Evolutionary conservation across 2,797 vertebrate species (phyloP).

Genomic region (Aphelocoma californica): DNA sequence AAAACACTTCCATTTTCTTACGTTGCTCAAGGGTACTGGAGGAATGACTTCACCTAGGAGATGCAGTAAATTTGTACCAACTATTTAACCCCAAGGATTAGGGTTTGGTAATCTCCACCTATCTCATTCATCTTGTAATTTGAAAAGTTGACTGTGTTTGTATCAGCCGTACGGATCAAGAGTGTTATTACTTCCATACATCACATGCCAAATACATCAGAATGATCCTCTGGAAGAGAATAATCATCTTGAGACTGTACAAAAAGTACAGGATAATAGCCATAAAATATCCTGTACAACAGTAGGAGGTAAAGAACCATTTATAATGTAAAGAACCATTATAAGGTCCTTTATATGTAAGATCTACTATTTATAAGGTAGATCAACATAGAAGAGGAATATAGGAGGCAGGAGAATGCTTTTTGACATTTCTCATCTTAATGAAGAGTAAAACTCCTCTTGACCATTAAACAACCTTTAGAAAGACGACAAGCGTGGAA

Average conservation of each 20-base stretch:
- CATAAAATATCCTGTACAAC: not conserved
- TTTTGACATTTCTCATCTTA: not conserved
- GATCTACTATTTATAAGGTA: not conserved
- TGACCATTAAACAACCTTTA: not conserved
- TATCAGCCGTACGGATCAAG: not conserved
- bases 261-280: not conserved
- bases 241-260: not conserved
- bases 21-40: not conserved
- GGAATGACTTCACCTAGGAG: not conserved
- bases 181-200: not conserved
- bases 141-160: not conserved
- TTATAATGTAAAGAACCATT: not conserved
- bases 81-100: not conserved
- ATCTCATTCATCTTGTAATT: not conserved
- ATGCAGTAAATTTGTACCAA: not conserved
- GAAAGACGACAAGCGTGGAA: not conserved
- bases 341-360: not conserved
- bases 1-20: not conserved
- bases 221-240: not conserved
- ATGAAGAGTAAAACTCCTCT: not conserved
- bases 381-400: not conserved
- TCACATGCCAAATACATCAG: not conserved
- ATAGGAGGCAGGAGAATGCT: not conserved
- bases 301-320: not conserved
- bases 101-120: not conserved